A percentile compares a stretch with the other conserved stretches of the same genome.
Conservation (phyloP, 2,888 invertebrate genomes). For the Monochamus alternatus region DNA sequence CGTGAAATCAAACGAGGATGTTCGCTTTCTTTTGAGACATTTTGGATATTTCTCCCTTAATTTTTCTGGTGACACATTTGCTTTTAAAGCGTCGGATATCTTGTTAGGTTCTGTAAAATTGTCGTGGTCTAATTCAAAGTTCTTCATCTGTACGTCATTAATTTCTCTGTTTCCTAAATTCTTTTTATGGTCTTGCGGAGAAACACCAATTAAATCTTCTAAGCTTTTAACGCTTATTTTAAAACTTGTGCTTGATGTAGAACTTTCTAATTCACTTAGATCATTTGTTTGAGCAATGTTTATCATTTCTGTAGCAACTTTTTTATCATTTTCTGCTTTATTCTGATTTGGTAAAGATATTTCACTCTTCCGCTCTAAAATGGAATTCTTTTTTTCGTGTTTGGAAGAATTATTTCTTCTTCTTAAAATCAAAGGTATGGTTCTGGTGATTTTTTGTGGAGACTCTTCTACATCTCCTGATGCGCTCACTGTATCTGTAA, state of each 20-base stretch:
- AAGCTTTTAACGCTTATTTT: constrained; percentile 44
- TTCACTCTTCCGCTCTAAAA: constrained; percentile 4
- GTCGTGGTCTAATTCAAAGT: background rate
- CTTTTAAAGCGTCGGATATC: constrained; percentile 22
- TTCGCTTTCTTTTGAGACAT: constrained; percentile 42
- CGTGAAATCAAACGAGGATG: constrained; percentile 36
- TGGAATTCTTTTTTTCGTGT: constrained; percentile 13
- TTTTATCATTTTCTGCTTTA: background rate
- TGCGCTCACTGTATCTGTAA: background rate
- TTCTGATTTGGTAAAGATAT: background rate
- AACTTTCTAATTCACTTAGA: background rate
- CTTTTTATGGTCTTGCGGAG: constrained; percentile 31
- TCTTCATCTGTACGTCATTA: background rate
- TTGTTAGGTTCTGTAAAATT: background rate
- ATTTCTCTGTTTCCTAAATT: background rate
- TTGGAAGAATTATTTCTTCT: constrained; percentile 13
- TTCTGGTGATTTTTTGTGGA: background rate
- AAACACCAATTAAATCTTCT: constrained; percentile 42
- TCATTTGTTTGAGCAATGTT: constrained; percentile 18
- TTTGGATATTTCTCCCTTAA: constrained; percentile 23
- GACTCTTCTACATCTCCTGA: background rate
- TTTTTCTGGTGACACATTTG: constrained; percentile 22
- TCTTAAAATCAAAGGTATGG: constrained; percentile 28
- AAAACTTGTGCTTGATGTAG: constrained; percentile 19
- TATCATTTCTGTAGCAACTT: background rate